Percentiles rank a stretch among this genome's conserved stretches.
Evolutionary conservation across 2,113 vertebrate species (phyloP).

Genomic region (Vireo altiloquus): DNA sequence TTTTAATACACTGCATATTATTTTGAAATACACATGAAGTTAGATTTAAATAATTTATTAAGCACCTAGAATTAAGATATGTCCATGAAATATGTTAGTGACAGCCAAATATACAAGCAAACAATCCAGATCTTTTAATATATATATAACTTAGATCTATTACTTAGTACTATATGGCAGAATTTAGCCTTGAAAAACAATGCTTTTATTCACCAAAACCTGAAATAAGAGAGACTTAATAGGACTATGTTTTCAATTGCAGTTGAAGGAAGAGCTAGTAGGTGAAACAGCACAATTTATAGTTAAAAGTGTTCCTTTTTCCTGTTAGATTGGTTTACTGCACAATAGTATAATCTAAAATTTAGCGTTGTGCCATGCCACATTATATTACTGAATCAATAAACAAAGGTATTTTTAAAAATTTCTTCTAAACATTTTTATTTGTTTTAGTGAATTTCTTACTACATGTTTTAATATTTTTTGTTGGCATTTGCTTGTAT

Average conservation of each 20-base stretch:
- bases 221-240: background rate
- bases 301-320: background rate
- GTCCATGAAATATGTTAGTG: background rate
- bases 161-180: background rate
- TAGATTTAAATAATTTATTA: background rate
- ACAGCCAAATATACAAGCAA: background rate
- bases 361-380: background rate
- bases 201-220: background rate
- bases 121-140: background rate
- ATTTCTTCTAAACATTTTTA: accelerated
- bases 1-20: background rate
- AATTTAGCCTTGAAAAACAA: background rate
- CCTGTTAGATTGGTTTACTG: background rate
- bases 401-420: background rate
- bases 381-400: background rate
- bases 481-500: background rate
- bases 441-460: background rate
- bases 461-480: background rate
- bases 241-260: background rate
- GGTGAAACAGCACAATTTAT: background rate
- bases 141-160: background rate
- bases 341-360: background rate
- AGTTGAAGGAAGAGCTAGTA: background rate
- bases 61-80: background rate
- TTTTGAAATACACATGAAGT: background rate